These are phyloP conservation scores for Melanchra persicariae DNA, from an alignment of 2,888 invertebrate species.

Conservation along the genomic window DNA sequence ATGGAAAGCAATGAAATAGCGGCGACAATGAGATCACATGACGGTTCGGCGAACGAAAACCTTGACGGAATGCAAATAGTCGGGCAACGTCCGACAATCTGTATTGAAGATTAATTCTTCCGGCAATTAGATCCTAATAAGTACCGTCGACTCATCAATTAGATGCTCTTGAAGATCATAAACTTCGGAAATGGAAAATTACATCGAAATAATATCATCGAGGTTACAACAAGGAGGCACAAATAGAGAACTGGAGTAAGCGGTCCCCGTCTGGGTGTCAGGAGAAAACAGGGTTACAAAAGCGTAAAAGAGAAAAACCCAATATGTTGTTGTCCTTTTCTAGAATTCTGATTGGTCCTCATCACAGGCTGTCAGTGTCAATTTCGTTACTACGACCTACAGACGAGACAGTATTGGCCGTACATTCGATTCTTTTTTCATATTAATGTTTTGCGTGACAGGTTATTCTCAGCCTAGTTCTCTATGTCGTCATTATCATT, in stretches of 20 bases:
- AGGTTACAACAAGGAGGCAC: background rate
- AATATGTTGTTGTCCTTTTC: no score
- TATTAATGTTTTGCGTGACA: no score
- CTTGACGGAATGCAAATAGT: slow-evolving; percentile 54
- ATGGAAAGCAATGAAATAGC: slow-evolving; percentile 44
- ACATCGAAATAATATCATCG: slow-evolving; percentile 34
- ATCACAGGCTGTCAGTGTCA: no score
- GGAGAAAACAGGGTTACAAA: no score
- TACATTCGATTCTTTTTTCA: no score
- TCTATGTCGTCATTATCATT: slow-evolving; percentile 24
- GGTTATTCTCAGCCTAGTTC: no score
- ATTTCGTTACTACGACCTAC: no score
- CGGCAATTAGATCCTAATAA: slow-evolving; percentile 59
- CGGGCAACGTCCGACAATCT: slow-evolving; percentile 51
- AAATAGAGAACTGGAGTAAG: background rate
- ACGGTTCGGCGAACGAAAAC: slow-evolving; percentile 33
- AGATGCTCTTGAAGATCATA: slow-evolving; percentile 52
- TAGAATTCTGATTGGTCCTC: no score
- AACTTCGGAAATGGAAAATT: slow-evolving; percentile 51
- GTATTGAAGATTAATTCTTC: slow-evolving; percentile 58
- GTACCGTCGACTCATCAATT: slow-evolving; percentile 53
- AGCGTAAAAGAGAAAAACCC: background rate
- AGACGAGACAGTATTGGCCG: no score
- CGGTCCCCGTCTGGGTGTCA: background rate
- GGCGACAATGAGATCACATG: slow-evolving; percentile 44